Base-by-base conservation (phyloP, 2,888 invertebrate genomes). In the Caprella mutica region DNA sequence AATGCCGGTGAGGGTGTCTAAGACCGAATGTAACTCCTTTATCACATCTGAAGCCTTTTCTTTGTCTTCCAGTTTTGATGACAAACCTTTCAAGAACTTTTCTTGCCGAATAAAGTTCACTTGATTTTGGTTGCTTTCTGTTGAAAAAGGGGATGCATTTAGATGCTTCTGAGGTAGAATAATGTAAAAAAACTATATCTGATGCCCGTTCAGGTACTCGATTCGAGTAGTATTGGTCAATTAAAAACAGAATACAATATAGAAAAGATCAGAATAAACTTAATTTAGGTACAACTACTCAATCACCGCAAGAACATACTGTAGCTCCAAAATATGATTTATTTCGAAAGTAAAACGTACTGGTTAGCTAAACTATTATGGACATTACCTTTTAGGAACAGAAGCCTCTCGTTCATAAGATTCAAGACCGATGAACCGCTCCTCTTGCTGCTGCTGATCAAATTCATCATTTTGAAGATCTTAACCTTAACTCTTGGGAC, bases 401-500 rank as follows among this genome's bases (percentile, higher is more conserved):
- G 68, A 56, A 85, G 69, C 46, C 80, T 78, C 62, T 77, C 77
- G 71, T 82, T 75, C 4, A 83, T 63, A 69, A 67, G 81, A 78
- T 8, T 75, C 70, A 6, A 80, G 69, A 92, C 81, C 65, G 79
- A 78, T 68, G 80, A 75, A 2, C 89, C 91, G 59, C 81, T 79
- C 35, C 85, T 75, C 70, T 85, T 85, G 54, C 81, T 78, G 71
- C 84, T 82, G 1, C 86, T 78, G 1, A 88, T 84, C 63, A 87
- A 85, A 67, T 87, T 89, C 48, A 84, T 78, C 74, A 91, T 79
- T 72, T 90, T 86, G 62, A 82, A 82, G 0, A 86, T 84, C 65
- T 62, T 62, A 8, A 62, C 59, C 43, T 43, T 33, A 40, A 90
- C 71, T 63, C 90, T 76, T 52, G 88, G 86, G 14, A 79, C 77